Conservation (phyloP, 2,797 vertebrate genomes). For the Siniperca undulata region DNA sequence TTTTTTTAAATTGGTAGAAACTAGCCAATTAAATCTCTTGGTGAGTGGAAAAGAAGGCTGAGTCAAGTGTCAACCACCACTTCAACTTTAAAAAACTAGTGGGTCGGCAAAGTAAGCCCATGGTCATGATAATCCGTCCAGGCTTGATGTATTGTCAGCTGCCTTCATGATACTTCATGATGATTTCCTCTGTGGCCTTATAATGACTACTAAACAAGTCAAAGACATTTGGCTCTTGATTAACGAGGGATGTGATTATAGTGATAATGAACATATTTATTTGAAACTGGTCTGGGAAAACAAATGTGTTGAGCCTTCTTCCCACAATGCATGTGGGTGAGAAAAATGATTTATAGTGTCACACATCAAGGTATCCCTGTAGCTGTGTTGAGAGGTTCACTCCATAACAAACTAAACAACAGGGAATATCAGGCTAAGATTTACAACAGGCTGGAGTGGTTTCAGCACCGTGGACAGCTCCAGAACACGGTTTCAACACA, state of each 20-base stretch:
- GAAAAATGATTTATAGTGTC: neutral
- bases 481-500: neutral
- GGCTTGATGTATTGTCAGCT: neutral
- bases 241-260: slow-evolving; percentile 5
- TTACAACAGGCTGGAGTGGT: neutral
- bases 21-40: neutral
- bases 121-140: neutral
- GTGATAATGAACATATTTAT: neutral
- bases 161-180: neutral
- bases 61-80: neutral
- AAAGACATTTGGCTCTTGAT: slow-evolving; percentile 13
- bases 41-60: neutral
- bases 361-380: neutral
- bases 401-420: slow-evolving; percentile 13
- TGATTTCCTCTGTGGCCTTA: neutral
- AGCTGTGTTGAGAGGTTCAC: neutral
- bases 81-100: neutral
- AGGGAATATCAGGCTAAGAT: slow-evolving; percentile 4
- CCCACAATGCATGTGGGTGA: neutral
- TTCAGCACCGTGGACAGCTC: slow-evolving; percentile 47
- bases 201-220: slow-evolving; percentile 8
- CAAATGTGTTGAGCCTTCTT: neutral
- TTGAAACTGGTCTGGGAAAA: neutral
- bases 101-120: neutral
- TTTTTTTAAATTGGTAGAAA: neutral